Percentiles rank a stretch among this genome's conserved stretches.
phyloP scores from a whole-genome alignment of 2,797 vertebrate genomes.

The Arctocebus calabarensis region DNA sequence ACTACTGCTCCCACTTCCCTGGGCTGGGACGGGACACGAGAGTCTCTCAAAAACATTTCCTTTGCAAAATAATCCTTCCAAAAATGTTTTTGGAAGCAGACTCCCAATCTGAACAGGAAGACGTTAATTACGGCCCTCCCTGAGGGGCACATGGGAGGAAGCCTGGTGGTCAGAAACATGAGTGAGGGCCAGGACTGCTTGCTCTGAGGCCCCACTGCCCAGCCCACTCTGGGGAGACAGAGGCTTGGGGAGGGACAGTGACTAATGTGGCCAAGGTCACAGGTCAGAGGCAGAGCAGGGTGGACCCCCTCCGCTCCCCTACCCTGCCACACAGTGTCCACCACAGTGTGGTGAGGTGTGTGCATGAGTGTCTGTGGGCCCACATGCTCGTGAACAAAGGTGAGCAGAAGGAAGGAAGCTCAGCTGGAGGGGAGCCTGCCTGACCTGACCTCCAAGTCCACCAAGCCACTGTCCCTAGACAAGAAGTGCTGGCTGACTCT shows the following conservation, averaged over 20 bases:
- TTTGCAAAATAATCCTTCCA: slow-evolving; percentile 90
- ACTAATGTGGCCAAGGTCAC: neutral
- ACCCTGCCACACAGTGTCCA: accelerated
- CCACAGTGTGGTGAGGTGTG: accelerated
- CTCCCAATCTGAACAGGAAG: slow-evolving; percentile 88
- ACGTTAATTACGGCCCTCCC: slow-evolving; percentile 87
- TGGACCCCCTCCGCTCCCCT: neutral
- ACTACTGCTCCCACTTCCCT: slow-evolving; percentile 81
- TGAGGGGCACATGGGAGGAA: slow-evolving; percentile 82
- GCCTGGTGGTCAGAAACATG: slow-evolving; percentile 57
- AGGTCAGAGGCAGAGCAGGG: neutral
- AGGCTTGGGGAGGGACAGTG: neutral
- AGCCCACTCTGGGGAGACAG: neutral
- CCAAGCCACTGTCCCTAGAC: neutral
- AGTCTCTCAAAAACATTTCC: slow-evolving; percentile 90
- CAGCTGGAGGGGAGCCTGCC: neutral
- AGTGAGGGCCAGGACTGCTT: neutral
- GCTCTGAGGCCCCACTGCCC: neutral
- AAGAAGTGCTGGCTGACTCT: neutral
- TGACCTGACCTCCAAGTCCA: accelerated
- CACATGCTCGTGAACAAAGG: accelerated
- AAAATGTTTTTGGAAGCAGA: slow-evolving; percentile 88
- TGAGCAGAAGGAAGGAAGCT: neutral
- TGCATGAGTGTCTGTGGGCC: accelerated
- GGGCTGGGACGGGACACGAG: slow-evolving; percentile 82